A percentile compares a stretch with the other conserved stretches of the same genome.
These are phyloP conservation scores for Ophiodon elongatus DNA, from an alignment of 2,113 vertebrate genomes.

Conservation along the genomic window DNA sequence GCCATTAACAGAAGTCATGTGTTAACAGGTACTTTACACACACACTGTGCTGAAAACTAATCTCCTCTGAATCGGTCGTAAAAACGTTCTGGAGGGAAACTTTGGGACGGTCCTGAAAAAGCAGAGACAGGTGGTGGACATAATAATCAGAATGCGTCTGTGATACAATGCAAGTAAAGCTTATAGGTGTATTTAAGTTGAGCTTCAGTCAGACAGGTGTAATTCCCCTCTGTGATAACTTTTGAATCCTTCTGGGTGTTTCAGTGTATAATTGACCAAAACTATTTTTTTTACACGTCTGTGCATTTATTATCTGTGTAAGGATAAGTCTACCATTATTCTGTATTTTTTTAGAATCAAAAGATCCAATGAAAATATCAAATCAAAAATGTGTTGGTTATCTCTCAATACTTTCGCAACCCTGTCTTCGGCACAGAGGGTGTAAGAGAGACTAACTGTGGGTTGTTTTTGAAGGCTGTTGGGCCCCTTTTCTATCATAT, in stretches of 20 bases:
- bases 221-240: background rate
- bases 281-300: background rate
- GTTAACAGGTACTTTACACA: slow-evolving; percentile 47
- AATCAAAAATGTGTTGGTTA: background rate
- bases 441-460: background rate
- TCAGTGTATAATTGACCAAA: background rate
- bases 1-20: slow-evolving; percentile 53
- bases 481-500: background rate
- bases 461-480: background rate
- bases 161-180: background rate
- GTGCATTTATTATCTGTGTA: background rate
- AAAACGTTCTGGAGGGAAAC: slow-evolving; percentile 3
- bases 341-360: background rate
- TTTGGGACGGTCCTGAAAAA: slow-evolving; percentile 2
- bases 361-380: background rate
- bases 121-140: slow-evolving; percentile 5
- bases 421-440: background rate
- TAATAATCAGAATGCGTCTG: background rate
- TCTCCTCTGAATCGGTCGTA: background rate
- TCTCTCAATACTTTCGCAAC: background rate
- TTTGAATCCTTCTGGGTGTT: background rate
- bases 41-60: slow-evolving; percentile 12
- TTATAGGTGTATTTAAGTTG: background rate
- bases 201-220: background rate
- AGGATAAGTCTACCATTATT: background rate